Evolutionary conservation across 2,888 invertebrate species (phyloP).

Genomic region (Apodemia zela): DNA sequence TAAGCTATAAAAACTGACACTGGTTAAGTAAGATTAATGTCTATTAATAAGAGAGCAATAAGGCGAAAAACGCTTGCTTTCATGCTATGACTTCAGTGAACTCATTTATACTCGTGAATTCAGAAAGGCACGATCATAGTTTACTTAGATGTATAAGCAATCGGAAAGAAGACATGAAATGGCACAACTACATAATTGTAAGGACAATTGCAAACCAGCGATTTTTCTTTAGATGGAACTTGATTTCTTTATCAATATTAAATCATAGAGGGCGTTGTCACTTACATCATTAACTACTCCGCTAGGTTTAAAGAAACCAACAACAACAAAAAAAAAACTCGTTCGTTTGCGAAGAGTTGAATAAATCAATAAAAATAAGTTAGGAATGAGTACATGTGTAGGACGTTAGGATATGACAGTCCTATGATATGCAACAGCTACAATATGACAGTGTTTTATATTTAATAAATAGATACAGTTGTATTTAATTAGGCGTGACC

Average conservation of each 20-base stretch:
- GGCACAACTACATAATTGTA: neutral
- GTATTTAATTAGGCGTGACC: neutral
- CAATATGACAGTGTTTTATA: neutral
- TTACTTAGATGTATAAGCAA: constrained; percentile 9
- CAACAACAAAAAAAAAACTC: neutral
- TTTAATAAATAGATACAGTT: neutral
- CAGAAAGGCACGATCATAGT: constrained; percentile 20
- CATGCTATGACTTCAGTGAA: constrained; percentile 28
- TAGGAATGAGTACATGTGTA: too few relatives aligned
- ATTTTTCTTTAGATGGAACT: neutral
- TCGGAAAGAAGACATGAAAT: constrained; percentile 7
- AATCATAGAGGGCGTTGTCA: neutral
- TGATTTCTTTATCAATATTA: neutral
- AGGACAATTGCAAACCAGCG: neutral
- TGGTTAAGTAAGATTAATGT: constrained; percentile 32
- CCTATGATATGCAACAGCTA: neutral
- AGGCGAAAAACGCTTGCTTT: constrained; percentile 35
- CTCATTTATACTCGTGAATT: constrained; percentile 13
- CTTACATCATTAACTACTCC: neutral
- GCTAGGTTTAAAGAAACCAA: neutral
- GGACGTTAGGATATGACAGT: neutral
- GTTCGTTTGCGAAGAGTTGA: neutral
- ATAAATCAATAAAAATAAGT: neutral
- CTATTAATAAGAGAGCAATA: constrained; percentile 45
- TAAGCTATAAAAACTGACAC: constrained; percentile 20